Conservation (phyloP, 2,888 invertebrate genomes). For the Globia sparganii region DNA sequence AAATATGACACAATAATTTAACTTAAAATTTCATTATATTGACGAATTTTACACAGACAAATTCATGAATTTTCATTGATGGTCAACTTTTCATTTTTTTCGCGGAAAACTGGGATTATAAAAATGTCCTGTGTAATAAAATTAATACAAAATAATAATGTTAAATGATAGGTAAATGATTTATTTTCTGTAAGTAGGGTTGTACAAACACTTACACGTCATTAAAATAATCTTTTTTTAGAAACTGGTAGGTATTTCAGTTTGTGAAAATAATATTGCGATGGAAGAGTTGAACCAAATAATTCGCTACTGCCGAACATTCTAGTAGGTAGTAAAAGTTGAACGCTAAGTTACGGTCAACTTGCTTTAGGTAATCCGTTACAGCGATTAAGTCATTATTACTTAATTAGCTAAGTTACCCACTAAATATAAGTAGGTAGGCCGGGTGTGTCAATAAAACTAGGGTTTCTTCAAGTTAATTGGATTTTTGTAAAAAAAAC, state of each 20-base stretch:
- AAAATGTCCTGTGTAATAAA: background rate
- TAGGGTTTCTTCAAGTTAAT: no score
- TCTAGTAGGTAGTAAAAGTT: constrained; percentile 59
- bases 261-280: constrained; percentile 23
- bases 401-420: constrained; percentile 27
- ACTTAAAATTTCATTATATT: no score
- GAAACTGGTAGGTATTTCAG: background rate
- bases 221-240: background rate
- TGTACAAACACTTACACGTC: no score
- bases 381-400: constrained; percentile 53
- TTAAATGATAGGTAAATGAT: no score
- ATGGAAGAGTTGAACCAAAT: constrained; percentile 24
- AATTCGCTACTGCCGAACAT: constrained; percentile 37
- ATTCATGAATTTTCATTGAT: no score
- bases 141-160: no score
- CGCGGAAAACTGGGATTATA: background rate
- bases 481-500: background rate
- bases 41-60: background rate
- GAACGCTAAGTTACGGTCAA: constrained; percentile 46
- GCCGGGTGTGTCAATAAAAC: background rate
- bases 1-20: background rate
- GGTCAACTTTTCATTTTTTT: background rate
- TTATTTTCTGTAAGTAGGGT: no score
- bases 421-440: background rate
- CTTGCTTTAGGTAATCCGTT: constrained; percentile 54